A percentile compares a stretch with the other conserved stretches of the same genome.
These are phyloP conservation scores for Mesochorus sp. DNA, from an alignment of 2,888 invertebrate species.

Conservation along the genomic window DNA sequence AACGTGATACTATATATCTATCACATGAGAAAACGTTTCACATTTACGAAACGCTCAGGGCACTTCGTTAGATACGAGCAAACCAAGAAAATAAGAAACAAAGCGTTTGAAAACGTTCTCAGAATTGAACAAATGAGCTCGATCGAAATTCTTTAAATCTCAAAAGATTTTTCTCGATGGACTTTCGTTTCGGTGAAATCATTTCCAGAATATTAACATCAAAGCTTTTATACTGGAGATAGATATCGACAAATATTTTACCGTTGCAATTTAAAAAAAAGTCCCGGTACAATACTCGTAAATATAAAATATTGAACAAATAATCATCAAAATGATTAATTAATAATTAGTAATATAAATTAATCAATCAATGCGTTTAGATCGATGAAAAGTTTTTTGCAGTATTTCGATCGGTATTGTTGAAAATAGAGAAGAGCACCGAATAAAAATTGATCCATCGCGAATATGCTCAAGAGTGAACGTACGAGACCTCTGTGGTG, in stretches of 20 bases:
- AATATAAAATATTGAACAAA: no score
- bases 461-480: neutral
- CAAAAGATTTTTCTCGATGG: slow-evolving; percentile 15
- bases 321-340: neutral
- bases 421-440: neutral
- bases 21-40: slow-evolving; percentile 11
- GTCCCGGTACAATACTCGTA: no score
- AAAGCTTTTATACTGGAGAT: no score
- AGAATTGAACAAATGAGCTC: slow-evolving; percentile 13
- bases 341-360: neutral
- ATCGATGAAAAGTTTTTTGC: neutral
- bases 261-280: no score
- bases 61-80: slow-evolving; percentile 39
- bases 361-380: neutral
- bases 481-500: neutral
- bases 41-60: slow-evolving; percentile 13
- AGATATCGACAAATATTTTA: no score
- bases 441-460: slow-evolving; percentile 18
- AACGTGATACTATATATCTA: slow-evolving; percentile 4
- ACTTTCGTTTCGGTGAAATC: neutral
- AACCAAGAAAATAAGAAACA: slow-evolving; percentile 24
- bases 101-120: slow-evolving; percentile 1
- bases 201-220: no score
- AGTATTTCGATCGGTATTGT: neutral
- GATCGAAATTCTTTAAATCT: neutral